Percentiles rank a stretch among this genome's conserved stretches.
Conservation (phyloP, 1,140 invertebrate species). For the Cecropterus lyciades region DNA sequence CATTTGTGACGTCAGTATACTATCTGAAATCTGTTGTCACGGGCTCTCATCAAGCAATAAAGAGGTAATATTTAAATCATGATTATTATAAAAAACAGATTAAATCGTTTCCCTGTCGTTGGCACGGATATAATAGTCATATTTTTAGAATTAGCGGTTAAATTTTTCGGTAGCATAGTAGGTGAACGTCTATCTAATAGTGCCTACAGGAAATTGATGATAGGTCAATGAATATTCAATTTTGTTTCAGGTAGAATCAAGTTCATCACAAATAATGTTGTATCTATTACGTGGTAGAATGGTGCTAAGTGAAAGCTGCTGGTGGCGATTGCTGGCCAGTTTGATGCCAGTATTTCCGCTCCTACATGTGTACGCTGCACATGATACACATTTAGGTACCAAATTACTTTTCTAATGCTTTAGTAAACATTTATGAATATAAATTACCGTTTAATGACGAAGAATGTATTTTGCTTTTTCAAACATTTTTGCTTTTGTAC, state of each 20-base stretch:
- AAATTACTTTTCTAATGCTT: too few species aligned
- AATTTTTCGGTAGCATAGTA: too few species aligned
- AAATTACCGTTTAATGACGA: too few species aligned
- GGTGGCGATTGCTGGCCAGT: constrained; percentile 85
- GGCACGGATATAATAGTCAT: too few species aligned
- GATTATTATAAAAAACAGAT: neutral
- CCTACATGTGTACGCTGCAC: constrained; percentile 71
- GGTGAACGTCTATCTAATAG: too few species aligned
- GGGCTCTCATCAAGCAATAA: constrained; percentile 81
- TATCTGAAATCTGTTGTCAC: constrained; percentile 87
- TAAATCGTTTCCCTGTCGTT: too few species aligned
- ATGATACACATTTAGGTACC: constrained; percentile 73
- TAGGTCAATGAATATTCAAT: too few species aligned
- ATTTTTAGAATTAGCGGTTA: too few species aligned
- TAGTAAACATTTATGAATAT: too few species aligned
- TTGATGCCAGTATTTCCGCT: constrained; percentile 85
- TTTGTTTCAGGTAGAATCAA: constrained; percentile 82
- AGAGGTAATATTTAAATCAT: constrained; percentile 50
- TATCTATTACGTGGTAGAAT: constrained; percentile 86
- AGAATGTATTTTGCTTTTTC: too few species aligned
- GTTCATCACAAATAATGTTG: constrained; percentile 86
- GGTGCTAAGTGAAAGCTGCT: constrained; percentile 85
- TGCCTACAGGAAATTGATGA: too few species aligned
- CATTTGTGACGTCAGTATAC: constrained; percentile 83
- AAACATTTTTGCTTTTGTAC: too few species aligned